Percentiles rank a stretch among this genome's conserved stretches.
Evolutionary conservation across 2,113 vertebrate genomes (phyloP).

Genomic region (Hemicordylus capensis): DNA sequence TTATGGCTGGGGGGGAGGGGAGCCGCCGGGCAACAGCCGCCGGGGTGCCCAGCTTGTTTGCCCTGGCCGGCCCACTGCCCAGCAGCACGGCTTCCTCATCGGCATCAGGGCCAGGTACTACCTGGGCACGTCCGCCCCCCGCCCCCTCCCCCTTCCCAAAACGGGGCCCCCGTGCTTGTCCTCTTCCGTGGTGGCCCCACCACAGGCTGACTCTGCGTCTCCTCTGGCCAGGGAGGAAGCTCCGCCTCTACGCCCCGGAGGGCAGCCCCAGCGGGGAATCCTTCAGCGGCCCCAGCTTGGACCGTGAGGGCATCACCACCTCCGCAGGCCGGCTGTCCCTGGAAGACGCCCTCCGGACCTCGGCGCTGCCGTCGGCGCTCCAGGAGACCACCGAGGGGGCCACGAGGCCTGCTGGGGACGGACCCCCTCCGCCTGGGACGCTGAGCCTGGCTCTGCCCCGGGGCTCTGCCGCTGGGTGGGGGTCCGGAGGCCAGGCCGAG

Average conservation of each 20-base stretch:
- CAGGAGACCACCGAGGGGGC: slow-evolving; percentile 14
- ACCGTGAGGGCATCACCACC: slow-evolving; percentile 77
- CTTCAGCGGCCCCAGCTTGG: slow-evolving; percentile 70
- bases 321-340: slow-evolving; percentile 76
- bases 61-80: no score
- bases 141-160: no score
- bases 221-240: slow-evolving; percentile 85
- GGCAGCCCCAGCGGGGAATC: slow-evolving; percentile 75
- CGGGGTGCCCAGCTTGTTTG: no score
- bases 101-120: no score
- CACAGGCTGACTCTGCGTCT: background rate
- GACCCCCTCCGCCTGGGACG: background rate
- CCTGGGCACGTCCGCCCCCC: no score
- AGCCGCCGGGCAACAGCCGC: no score
- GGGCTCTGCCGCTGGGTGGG: no score
- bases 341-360: background rate
- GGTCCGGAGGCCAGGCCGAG: slow-evolving; percentile 54
- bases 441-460: slow-evolving; percentile 8
- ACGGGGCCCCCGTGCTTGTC: no score
- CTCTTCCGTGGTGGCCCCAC: no score
- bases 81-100: no score
- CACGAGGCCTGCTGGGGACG: background rate
- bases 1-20: no score
- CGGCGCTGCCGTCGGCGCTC: background rate
- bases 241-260: slow-evolving; percentile 86